phyloP scores from a whole-genome alignment of 2,888 invertebrate genomes.

The Dioctria linearis region DNA sequence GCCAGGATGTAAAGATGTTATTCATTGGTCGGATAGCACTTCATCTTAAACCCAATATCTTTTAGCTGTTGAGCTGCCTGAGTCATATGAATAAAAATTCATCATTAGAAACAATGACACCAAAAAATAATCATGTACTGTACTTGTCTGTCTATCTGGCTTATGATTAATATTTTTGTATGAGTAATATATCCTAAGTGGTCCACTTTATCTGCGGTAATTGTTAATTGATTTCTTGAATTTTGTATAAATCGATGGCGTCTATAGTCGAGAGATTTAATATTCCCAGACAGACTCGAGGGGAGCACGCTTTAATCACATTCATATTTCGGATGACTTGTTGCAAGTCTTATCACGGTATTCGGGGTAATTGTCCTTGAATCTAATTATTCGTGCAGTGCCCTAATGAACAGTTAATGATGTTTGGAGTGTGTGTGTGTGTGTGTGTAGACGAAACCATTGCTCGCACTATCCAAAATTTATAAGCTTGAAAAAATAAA shows the following conservation, averaged over 20 bases:
- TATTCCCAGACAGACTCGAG: conserved; percentile 5
- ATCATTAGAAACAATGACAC: conserved; percentile 28
- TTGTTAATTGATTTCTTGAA: conserved; percentile 23
- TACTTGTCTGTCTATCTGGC: background rate
- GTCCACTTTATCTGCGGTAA: conserved; percentile 21
- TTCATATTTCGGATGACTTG: background rate
- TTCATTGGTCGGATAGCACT: conserved; percentile 4
- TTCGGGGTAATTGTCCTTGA: conserved; percentile 11
- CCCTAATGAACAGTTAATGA: conserved; percentile 17
- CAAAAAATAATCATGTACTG: background rate
- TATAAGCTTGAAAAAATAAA: conserved; percentile 1
- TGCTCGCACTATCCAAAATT: background rate
- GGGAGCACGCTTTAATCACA: conserved; percentile 18
- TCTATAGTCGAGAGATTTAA: background rate
- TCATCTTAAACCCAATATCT: conserved; percentile 1
- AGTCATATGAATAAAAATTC: conserved; percentile 30
- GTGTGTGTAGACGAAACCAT: conserved; percentile 8
- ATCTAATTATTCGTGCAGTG: conserved; percentile 45
- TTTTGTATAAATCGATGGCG: background rate
- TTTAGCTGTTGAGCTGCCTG: conserved; percentile 2
- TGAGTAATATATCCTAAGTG: conserved; percentile 21
- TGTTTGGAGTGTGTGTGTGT: too few species aligned
- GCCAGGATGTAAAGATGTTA: too few species aligned
- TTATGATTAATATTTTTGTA: conserved; percentile 31
- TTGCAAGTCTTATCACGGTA: background rate